phyloP scores from a whole-genome alignment of 2,797 vertebrate genomes.

The Chelmon rostratus region DNA sequence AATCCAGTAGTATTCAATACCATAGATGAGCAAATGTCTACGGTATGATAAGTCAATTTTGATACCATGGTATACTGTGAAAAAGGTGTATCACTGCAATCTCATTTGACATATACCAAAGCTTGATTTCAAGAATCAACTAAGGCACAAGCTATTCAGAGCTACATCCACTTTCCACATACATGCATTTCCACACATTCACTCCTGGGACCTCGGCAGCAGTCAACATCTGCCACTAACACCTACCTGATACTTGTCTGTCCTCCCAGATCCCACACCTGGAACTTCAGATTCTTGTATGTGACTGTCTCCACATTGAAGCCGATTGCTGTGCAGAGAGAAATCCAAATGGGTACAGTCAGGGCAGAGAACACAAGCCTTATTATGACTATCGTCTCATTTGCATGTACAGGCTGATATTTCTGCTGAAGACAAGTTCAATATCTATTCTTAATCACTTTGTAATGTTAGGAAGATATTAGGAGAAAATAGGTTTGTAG shows the following conservation, averaged over 20 bases:
- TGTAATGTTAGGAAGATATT: background rate
- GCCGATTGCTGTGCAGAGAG: slow-evolving; percentile 91
- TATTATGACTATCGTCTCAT: background rate
- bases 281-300: slow-evolving; percentile 97
- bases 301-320: slow-evolving; percentile 98
- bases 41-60: no score
- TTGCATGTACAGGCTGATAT: background rate
- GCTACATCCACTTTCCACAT: background rate
- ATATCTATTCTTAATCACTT: background rate
- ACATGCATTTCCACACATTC: background rate
- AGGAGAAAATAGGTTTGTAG: background rate
- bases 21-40: no score
- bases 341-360: background rate
- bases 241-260: slow-evolving; percentile 97
- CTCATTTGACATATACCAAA: background rate
- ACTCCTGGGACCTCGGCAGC: background rate
- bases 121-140: background rate
- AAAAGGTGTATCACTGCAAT: no score
- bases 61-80: no score
- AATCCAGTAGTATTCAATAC: no score
- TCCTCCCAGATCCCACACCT: slow-evolving; percentile 99
- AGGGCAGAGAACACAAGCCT: background rate
- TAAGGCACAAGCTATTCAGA: background rate
- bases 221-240: background rate
- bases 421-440: background rate